Evolutionary conservation across 2,888 invertebrate genomes (phyloP).

Genomic region (Augochlorella aurata): DNA sequence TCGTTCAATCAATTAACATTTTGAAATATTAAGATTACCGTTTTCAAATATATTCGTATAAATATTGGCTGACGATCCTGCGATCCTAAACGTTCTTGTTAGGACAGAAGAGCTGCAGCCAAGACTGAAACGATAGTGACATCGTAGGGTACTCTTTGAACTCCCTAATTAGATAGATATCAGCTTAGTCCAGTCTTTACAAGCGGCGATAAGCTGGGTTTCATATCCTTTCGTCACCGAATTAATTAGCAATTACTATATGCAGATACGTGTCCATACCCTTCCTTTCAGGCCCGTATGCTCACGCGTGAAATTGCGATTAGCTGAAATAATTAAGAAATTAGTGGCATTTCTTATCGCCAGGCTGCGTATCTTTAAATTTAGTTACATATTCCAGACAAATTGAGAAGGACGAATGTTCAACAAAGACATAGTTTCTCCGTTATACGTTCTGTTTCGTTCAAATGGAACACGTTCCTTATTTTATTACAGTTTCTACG

Average conservation of each 20-base stretch:
- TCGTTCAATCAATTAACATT: no score
- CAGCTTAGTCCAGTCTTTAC: constrained; percentile 55
- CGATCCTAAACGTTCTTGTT: constrained; percentile 2
- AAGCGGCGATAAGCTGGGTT: constrained; percentile 56
- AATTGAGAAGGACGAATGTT: neutral
- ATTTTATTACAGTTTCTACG: neutral
- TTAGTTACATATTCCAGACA: neutral
- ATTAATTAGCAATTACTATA: constrained; percentile 59
- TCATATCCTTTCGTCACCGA: constrained; percentile 44
- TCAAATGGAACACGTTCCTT: neutral
- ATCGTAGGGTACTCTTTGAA: constrained; percentile 43
- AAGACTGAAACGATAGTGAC: constrained; percentile 51
- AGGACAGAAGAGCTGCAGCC: constrained; percentile 12
- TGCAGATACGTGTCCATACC: constrained; percentile 3
- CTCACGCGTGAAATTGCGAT: neutral
- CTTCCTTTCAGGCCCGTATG: constrained; percentile 28
- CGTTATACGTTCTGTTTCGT: neutral
- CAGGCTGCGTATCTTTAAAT: neutral
- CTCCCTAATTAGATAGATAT: constrained; percentile 66
- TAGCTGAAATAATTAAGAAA: neutral
- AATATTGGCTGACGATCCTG: neutral
- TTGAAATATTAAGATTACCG: no score
- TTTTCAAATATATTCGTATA: neutral
- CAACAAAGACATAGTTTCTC: neutral
- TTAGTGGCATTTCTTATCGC: neutral